A percentile compares a stretch with the other conserved stretches of the same genome.
phyloP scores from a whole-genome alignment of 2,113 vertebrate species.

The Macrotus californicus region DNA sequence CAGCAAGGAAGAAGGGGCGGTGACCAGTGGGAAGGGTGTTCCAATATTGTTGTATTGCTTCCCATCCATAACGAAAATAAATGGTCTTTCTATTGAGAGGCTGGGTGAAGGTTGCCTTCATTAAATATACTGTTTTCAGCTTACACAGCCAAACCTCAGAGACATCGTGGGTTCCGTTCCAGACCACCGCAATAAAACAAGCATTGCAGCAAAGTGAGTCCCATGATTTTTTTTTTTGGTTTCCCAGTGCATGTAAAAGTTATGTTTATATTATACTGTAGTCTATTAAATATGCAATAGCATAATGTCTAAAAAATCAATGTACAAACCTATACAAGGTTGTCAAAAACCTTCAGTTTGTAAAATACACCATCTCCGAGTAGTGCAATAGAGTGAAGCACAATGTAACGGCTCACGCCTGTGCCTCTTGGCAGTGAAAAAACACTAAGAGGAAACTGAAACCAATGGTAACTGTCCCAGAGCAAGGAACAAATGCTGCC shows the following conservation, averaged over 20 bases:
- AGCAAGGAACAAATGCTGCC: constrained; percentile 47
- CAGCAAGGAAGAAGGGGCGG: neutral
- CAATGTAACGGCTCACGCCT: neutral
- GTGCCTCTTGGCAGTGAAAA: constrained; percentile 52
- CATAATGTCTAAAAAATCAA: neutral
- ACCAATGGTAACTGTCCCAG: constrained; percentile 29
- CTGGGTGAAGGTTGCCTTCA: constrained; percentile 59
- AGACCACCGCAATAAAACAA: neutral
- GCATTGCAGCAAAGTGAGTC: neutral
- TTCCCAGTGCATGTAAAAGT: neutral
- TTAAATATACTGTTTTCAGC: constrained; percentile 42
- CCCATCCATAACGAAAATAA: constrained; percentile 54
- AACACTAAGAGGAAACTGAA: constrained; percentile 52
- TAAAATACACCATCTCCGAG: neutral
- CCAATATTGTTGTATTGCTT: constrained; percentile 27
- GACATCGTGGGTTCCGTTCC: neutral
- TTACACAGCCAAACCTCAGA: neutral
- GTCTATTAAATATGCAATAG: neutral
- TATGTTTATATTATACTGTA: neutral
- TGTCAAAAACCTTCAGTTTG: neutral
- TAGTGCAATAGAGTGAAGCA: neutral
- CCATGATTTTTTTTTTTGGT: neutral
- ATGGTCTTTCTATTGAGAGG: constrained; percentile 66
- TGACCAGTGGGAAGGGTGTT: neutral
- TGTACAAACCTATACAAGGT: neutral